Conservation (phyloP, 2,113 vertebrate species). For the Synodontis membranacea region DNA sequence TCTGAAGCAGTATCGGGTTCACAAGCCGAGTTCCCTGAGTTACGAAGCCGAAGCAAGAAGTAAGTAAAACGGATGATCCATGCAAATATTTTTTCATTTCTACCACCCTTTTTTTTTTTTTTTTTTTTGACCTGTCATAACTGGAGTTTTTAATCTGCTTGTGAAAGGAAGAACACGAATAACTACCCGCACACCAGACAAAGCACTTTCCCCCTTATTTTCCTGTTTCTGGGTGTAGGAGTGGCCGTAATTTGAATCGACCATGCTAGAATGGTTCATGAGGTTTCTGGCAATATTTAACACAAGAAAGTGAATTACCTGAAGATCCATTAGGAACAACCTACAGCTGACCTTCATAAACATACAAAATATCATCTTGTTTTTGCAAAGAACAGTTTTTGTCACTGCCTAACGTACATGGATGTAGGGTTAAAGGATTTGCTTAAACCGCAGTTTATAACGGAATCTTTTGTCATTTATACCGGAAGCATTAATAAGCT, state of each 20-base stretch:
- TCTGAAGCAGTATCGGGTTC: constrained; percentile 91
- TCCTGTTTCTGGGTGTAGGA: background rate
- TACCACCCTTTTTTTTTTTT: background rate
- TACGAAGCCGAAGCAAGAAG: constrained; percentile 94
- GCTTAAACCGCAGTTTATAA: background rate
- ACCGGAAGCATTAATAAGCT: background rate
- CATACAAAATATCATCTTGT: background rate
- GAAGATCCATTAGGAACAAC: background rate
- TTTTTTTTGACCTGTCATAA: background rate
- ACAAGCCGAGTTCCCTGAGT: constrained; percentile 94
- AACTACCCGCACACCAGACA: constrained; percentile 5
- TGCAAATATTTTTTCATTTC: background rate
- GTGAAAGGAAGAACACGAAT: constrained; percentile 8
- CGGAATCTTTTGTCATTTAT: background rate
- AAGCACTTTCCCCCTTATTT: constrained; percentile 2
- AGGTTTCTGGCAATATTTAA: background rate
- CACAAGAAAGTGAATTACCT: background rate
- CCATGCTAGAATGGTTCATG: background rate
- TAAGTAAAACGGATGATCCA: constrained; percentile 69
- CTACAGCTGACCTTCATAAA: background rate
- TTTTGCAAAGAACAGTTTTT: background rate
- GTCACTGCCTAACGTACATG: background rate
- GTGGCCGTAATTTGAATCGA: background rate
- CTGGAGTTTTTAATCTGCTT: constrained; percentile 12
- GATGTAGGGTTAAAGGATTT: background rate